These are phyloP conservation scores for Euura saliciscinereae DNA, from an alignment of 1,140 invertebrate genomes.

Conservation along the genomic window DNA sequence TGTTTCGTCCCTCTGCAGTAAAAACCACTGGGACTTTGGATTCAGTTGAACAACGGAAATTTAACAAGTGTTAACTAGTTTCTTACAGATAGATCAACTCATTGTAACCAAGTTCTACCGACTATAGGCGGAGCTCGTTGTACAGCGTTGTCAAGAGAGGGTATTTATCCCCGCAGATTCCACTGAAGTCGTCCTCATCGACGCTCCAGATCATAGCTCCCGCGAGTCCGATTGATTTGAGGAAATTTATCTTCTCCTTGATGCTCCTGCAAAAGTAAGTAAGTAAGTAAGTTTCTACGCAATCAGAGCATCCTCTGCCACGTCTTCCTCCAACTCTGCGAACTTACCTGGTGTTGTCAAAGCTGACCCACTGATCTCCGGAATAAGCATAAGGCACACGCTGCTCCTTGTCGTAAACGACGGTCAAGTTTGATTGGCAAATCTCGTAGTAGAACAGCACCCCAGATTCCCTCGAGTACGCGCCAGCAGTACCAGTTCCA, in stretches of 20 bases:
- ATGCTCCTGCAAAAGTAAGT: conserved; percentile 55
- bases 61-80: no score
- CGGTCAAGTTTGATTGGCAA: conserved; percentile 57
- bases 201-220: conserved; percentile 68
- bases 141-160: conserved; percentile 67
- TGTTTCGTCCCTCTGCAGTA: no score
- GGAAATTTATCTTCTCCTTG: conserved; percentile 62
- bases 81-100: no score
- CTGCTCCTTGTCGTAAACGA: conserved; percentile 22
- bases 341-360: conserved; percentile 65
- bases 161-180: conserved; percentile 65
- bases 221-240: conserved; percentile 36
- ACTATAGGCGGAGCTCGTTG: conserved; percentile 36
- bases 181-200: conserved; percentile 75
- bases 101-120: no score
- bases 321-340: background rate
- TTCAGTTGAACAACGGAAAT: no score
- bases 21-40: no score
- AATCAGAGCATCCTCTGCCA: background rate
- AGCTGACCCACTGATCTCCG: conserved; percentile 76
- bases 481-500: conserved; percentile 68
- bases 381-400: conserved; percentile 35
- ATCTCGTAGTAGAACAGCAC: conserved; percentile 80
- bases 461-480: conserved; percentile 73
- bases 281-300: no score